Evolutionary conservation across 2,888 invertebrate species (phyloP), one percentile per base, ranked within the genome.

Genomic region (Pseudococcus jackbeardsleyi): DNA sequence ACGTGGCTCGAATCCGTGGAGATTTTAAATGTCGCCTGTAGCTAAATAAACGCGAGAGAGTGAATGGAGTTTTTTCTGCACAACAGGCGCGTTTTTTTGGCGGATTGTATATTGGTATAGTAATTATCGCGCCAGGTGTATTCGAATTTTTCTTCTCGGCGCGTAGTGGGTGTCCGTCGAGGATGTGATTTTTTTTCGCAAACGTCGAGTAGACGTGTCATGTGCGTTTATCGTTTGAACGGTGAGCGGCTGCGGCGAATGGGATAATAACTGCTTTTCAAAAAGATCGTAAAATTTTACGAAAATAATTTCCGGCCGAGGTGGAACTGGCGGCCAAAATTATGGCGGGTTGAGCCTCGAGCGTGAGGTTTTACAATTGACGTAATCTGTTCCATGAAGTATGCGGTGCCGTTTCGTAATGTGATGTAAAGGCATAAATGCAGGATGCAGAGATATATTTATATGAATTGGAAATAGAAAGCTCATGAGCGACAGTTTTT

Each of bases 1-100:
- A 72, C 68, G 68, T 72, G 68, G 68, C 68, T 72, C 68, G 68
- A 72, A 72, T 72, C 68, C 68, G 22, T 26, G 33, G 68, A 72
- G 68, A 72, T 72, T 72, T 72, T 72, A 72, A 72, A 72, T 72
- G 68, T 72, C 68, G 68, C 68, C 68, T 33, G 26, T 9, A 72
- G 68, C 33, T 72, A 33, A 33, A 59, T 11, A 54, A 7, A 59
- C 19, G 59, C n/a, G 59, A 19, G 59, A 19, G 19, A n/a, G 19
- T 4, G 59, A 59, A 19, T 19, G 59, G 19, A 19, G 19, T 19
- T 59, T 59, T 19, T 59, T 19, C n/a, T 19, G 19, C 54, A 17
- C 17, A 15, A 54, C 1, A 15, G 5, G 17, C 19, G 8, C 19
- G 19, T 59, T 59, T 59, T 59, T 19, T 59, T 7, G 17, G 17